Evolutionary conservation across 2,113 vertebrate species (phyloP), one percentile per base, ranked within the genome.

Genomic region (Periophthalmodon schlosseri): DNA sequence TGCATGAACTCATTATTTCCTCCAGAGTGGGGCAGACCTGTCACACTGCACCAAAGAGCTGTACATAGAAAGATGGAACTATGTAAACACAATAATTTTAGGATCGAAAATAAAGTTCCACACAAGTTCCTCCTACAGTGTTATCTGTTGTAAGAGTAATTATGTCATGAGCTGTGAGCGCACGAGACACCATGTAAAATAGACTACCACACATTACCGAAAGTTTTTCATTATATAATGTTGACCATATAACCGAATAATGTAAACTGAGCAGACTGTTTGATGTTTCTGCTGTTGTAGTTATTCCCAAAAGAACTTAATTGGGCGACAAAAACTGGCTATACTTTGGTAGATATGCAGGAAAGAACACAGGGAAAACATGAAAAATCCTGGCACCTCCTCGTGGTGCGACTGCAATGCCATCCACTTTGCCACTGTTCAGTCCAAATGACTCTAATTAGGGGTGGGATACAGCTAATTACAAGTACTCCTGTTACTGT

Each of bases 1-100:
- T 78, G 69, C 73, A 77, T 10, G 47, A 77, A 73, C 75, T 86
- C 73, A 72, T 85, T 85, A 80, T 80, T 74, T 82, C 80, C 75
- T 76, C 74, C 70, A 72, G 66, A 5, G 33, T 68, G 3, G 24
- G 73, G 46, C 63, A 64, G 71, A 79, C 79, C 54, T 73, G 83
- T 86, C 85, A 15, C 9, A 60, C 57, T 60, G 57, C 57, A 14
- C 57, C 23, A 34, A 15, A 63, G 60, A 34, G 60, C 28, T 20
- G 60, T 13, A 63, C 33, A 33, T 34, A 63, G 24, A 34, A 63
- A 63, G 6, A 18, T 34, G 23, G 57, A 63, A 28, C 57, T 28
- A 23, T 23, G 56, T 23, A 60, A 60, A 28, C 57, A 7, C 12
- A 58, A 58, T 13, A 13, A 33, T 24, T 58, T 58, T 5, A 76